These are phyloP conservation scores for Arrhopalites spinosus DNA, from an alignment of 2,888 invertebrate species.

Conservation along the genomic window DNA sequence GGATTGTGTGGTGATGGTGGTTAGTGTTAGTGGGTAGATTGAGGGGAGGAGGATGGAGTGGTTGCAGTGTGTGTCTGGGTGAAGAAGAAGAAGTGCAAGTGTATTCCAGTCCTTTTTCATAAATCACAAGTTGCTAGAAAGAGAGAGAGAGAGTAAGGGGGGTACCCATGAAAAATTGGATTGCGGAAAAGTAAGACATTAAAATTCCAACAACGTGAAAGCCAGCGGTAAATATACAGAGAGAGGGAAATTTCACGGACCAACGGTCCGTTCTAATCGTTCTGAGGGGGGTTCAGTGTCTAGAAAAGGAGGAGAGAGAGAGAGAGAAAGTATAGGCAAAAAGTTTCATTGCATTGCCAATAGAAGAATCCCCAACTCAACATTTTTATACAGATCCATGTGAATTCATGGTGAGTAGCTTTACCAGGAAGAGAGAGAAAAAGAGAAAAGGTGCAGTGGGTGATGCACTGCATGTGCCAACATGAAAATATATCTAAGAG, in stretches of 20 bases:
- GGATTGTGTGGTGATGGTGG: not conserved
- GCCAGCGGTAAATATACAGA: constrained; percentile 45
- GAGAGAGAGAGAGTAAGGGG: constrained; percentile 6
- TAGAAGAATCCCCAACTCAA: too few relatives aligned
- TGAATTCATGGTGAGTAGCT: not conserved
- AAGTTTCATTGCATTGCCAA: not conserved
- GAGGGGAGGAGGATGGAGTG: not conserved
- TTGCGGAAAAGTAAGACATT: constrained; percentile 47
- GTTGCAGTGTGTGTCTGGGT: not conserved
- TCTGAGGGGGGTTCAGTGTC: constrained; percentile 5
- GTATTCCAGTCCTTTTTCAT: constrained; percentile 31
- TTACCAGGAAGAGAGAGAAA: not conserved
- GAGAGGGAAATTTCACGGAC: constrained; percentile 43
- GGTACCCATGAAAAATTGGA: constrained; percentile 44
- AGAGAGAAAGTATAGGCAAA: constrained; percentile 24
- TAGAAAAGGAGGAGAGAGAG: not conserved
- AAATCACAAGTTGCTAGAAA: constrained; percentile 36
- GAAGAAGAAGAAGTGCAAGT: not conserved
- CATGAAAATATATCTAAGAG: too few relatives aligned
- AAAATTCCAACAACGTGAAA: constrained; percentile 47
- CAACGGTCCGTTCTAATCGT: constrained; percentile 45
- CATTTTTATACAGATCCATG: too few relatives aligned
- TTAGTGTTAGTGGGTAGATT: too few relatives aligned
- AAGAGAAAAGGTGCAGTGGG: constrained; percentile 8
- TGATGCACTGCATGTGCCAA: too few relatives aligned